Base-by-base conservation (phyloP, 2,797 vertebrate species). In the Lagorchestes hirsutus region DNA sequence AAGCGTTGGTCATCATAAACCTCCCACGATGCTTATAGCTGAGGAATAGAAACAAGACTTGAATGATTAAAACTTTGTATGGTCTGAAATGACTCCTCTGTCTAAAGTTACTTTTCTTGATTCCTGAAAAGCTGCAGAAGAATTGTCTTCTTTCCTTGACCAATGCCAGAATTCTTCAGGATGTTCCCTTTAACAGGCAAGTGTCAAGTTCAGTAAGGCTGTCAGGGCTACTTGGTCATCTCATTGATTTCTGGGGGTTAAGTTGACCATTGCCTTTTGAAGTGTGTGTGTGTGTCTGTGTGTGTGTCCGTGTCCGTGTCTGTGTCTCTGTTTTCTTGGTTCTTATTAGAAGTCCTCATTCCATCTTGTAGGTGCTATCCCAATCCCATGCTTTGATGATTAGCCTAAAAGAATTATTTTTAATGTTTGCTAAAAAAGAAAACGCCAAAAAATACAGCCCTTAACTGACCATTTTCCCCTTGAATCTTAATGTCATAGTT, bases 181-280 rank as follows among this genome's bases (percentile, higher is more conserved):
- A 99, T 96, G 99, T 99, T 96, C 99, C 99, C 3, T 99, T 99
- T 98, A 99, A 99, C 98, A 99, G 99, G 99, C 99, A 96, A 97
- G 98, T 98, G 90, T 91, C 91, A 92, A 90, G 90, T 24, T 87
- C 87, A 46, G 12, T 94, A 56, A 62, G 40, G 74, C 28, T 96
- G n/a, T 93, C n/a, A 54, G 40, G 52, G 12, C 14, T 93, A 1
- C 59, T 82, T 74, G 27, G 34, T 18, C 16, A 0, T 55, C 31
- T 90, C 2, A 54, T 34, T 93, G 50, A 40, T 92, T 92, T 55
- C 8, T 93, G 34, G 22, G 8, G 29, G 22, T 22, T 34, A 5
- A 34, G 28, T 59, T 95, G 29, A 74, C 29, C 11, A 34, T 62
- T 62, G 29, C 29, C 59, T 62, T 34, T 13, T 31, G 31, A 62